Conservation (phyloP, 2,888 invertebrate genomes). For the Diachrysia chrysitis region DNA sequence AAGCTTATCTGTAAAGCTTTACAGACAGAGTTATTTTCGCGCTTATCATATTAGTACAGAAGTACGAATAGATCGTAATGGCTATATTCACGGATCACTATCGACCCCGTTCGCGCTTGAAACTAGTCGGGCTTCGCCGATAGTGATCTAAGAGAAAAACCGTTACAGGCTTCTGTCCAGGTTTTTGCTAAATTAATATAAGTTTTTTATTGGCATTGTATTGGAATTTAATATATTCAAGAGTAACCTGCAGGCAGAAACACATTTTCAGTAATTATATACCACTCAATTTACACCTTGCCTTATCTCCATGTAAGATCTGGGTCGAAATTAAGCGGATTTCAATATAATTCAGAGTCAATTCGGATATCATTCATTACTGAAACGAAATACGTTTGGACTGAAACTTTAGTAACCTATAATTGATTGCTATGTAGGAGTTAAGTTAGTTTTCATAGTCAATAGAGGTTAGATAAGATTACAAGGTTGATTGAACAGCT, state of each 20-base stretch:
- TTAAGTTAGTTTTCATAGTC: conserved; percentile 9
- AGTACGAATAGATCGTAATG: too few relatives aligned
- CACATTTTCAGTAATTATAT: neutral
- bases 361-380: conserved; percentile 61
- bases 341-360: conserved; percentile 61
- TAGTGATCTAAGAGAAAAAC: too few relatives aligned
- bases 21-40: too few relatives aligned
- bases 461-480: neutral
- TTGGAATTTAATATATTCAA: too few relatives aligned
- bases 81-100: too few relatives aligned
- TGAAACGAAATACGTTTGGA: conserved; percentile 11
- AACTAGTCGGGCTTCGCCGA: too few relatives aligned
- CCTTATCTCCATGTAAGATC: conserved; percentile 50
- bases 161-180: too few relatives aligned
- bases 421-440: conserved; percentile 28
- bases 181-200: too few relatives aligned
- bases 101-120: too few relatives aligned
- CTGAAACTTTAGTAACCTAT: conserved; percentile 25
- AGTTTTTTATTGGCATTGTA: too few relatives aligned
- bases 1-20: too few relatives aligned
- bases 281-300: conserved; percentile 19
- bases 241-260: neutral
- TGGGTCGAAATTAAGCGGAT: conserved; percentile 57
- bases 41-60: too few relatives aligned
- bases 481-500: neutral